These are phyloP conservation scores for Ips typographus DNA, from an alignment of 1,140 invertebrate species.

Conservation along the genomic window DNA sequence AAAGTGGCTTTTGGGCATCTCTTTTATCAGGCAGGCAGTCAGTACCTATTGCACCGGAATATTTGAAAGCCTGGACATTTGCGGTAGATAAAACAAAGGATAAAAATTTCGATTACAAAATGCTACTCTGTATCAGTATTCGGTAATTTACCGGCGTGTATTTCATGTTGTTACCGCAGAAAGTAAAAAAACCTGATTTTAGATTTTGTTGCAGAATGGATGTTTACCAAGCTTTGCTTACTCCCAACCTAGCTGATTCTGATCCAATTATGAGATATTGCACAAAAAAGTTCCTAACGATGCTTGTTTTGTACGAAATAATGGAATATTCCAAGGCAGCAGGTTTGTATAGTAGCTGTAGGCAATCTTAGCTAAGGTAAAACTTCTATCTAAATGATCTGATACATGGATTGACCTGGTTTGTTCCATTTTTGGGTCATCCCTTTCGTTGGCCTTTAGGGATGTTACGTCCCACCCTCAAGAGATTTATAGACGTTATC, in stretches of 20 bases:
- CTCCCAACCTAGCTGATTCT: constrained; percentile 27
- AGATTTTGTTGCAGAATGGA: constrained; percentile 31
- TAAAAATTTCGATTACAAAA: no score
- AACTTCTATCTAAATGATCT: not conserved
- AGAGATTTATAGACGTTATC: constrained; percentile 14
- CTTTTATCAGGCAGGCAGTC: no score
- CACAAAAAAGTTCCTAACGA: constrained; percentile 24
- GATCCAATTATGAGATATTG: constrained; percentile 26
- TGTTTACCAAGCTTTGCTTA: constrained; percentile 22
- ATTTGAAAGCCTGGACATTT: no score
- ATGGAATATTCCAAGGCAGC: constrained; percentile 27
- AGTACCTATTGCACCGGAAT: no score
- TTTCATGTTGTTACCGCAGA: no score
- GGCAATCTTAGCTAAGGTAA: not conserved
- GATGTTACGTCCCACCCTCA: constrained; percentile 3
- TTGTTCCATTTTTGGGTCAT: not conserved
- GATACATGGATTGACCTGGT: not conserved
- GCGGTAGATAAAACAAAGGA: no score
- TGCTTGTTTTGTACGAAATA: constrained; percentile 30
- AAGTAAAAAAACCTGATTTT: no score
- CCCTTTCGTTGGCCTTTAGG: not conserved
- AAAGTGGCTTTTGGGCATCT: no score
- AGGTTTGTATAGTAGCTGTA: constrained; percentile 20
- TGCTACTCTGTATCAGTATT: no score
- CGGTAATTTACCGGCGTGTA: no score